Conservation (phyloP, 2,888 invertebrate genomes). For the Oxytorus armatus region DNA sequence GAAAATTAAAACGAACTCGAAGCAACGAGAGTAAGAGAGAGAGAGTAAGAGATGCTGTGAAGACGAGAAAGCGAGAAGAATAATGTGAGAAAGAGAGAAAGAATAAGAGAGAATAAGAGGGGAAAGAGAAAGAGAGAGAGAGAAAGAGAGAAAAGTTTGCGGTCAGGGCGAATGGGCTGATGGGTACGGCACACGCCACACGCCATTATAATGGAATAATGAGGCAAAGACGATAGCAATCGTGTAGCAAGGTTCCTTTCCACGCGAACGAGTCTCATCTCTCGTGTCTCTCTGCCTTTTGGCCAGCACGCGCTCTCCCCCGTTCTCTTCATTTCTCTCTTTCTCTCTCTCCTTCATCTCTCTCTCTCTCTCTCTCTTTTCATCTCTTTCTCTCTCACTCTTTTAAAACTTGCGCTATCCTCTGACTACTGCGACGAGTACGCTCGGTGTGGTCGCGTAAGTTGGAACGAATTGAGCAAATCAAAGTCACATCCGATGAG, state of each 20-base stretch:
- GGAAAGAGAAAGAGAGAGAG: slow-evolving; percentile 62
- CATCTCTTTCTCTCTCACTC: slow-evolving; percentile 54
- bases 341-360: slow-evolving; percentile 56
- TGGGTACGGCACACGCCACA: slow-evolving; percentile 83
- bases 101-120: slow-evolving; percentile 29
- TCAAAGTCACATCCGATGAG: slow-evolving; percentile 84
- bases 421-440: slow-evolving; percentile 57
- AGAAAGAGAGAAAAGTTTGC: slow-evolving; percentile 66
- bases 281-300: slow-evolving; percentile 62
- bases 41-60: background rate
- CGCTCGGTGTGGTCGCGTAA: slow-evolving; percentile 70
- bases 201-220: slow-evolving; percentile 83
- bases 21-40: slow-evolving; percentile 35
- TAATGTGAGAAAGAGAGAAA: slow-evolving; percentile 42
- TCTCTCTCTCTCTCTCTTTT: slow-evolving; percentile 54
- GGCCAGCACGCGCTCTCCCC: slow-evolving; percentile 56
- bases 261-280: slow-evolving; percentile 73
- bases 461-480: slow-evolving; percentile 83
- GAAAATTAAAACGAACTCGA: slow-evolving; percentile 58
- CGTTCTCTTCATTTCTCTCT: slow-evolving; percentile 51
- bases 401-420: slow-evolving; percentile 38
- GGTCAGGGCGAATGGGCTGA: slow-evolving; percentile 76
- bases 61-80: slow-evolving; percentile 12
- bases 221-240: slow-evolving; percentile 83
- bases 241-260: slow-evolving; percentile 80